Evolutionary conservation across 2,888 invertebrate genomes (phyloP), one percentile per base, ranked within the genome.

Genomic region (Listrodromus nycthemerus): DNA sequence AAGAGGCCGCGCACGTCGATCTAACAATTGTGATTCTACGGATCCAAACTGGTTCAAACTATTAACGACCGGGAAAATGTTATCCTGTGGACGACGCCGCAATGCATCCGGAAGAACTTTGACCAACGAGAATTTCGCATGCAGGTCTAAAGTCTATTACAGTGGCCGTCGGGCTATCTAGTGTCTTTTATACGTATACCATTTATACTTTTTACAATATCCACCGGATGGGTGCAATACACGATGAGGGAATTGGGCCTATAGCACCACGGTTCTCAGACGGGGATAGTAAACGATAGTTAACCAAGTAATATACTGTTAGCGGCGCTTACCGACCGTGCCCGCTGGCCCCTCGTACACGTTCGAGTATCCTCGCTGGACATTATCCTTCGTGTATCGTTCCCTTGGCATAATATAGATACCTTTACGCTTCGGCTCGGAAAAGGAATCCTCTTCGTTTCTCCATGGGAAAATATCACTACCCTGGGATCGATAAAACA

Each of bases 251-350:
- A 81, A 85, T 67, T 76, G 48, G 80, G 77, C 78, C 37, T 70
- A 81, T 67, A 82, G 55, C 74, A 82, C 70, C 33, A n/a, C 69
- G 78, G 70, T 85, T 79, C 78, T 79, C 82, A 78, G 48, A 41
- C 78, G 78, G 77, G 69, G 77, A 86, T 86, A 86, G 84, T 84
- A 84, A 86, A 83, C 83, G 86, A 86, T 86, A 80, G 86, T 87
- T 86, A 79, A 76, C 71, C 77, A 73, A 79, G 83, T 85, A 85
- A 87, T 84, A 84, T 83, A 86, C 82, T 86, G 87, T 83, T 83
- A 82, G 83, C 85, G 84, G 81, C 80, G 82, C 81, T 84, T 85
- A 86, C 76, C 24, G 80, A 76, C 71, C 78, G 66, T 66, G 33
- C 63, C 24, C 33, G 41, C 73, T 41, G 52, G 24, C 65, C 45